Evolutionary conservation across 2,113 vertebrate species (phyloP).

Genomic region (Donacobius atricapilla): DNA sequence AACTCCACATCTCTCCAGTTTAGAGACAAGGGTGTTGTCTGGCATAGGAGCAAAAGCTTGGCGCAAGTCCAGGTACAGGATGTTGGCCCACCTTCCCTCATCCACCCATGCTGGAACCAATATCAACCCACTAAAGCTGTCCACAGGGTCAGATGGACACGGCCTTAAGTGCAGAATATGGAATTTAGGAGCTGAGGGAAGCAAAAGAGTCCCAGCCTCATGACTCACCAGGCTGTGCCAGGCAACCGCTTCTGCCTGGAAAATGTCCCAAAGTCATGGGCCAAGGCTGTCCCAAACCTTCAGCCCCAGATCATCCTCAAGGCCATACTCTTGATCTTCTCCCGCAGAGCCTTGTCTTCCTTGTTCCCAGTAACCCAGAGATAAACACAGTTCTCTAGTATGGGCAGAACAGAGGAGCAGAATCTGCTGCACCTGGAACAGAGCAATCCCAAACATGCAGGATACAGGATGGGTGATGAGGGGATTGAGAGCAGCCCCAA

Average conservation of each 20-base stretch:
- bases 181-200: background rate
- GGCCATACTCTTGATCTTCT: background rate
- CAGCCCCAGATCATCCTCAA: rapidly evolving
- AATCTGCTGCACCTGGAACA: too few relatives aligned
- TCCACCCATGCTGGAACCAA: background rate
- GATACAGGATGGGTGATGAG: background rate
- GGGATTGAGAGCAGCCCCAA: too few relatives aligned
- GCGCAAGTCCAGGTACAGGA: too few relatives aligned
- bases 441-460: too few relatives aligned
- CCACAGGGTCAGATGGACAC: rapidly evolving
- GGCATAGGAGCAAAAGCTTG: background rate
- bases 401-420: background rate
- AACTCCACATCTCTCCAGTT: background rate
- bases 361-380: background rate
- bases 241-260: background rate
- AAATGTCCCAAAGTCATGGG: background rate
- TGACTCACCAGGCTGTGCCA: background rate
- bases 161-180: background rate
- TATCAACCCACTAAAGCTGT: background rate
- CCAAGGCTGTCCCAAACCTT: background rate
- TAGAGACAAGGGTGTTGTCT: too few relatives aligned
- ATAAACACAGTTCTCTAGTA: background rate
- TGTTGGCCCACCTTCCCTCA: rapidly evolving
- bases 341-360: background rate
- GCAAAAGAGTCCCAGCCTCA: background rate